Evolutionary conservation across 2,888 invertebrate species (phyloP), one percentile per base, ranked within the genome.

Genomic region (Sphaerophoria rueppellii): DNA sequence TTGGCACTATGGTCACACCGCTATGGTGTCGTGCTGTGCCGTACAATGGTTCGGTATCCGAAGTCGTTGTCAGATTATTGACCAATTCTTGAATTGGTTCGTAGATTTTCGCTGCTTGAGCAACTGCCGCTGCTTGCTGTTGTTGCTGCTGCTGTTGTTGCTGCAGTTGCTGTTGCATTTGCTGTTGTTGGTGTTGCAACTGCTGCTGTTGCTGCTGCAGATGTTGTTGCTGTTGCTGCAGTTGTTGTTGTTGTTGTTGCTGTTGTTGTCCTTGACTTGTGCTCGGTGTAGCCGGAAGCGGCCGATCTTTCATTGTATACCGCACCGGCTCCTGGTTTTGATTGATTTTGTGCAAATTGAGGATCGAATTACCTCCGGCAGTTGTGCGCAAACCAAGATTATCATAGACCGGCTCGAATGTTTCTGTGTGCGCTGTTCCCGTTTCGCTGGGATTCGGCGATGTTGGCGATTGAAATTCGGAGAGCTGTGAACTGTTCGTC

Each of bases 381-480:
- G 97, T 96, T 16, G 97, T 97, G 69, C 97, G 93, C 16, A 95
- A 92, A 0, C 97, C 97, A 60, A 97, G 92, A 90, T 97, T 97
- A 89, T 97, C 97, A 90, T 97, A 97, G 34, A 97, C 94, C 0
- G 97, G 97, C 50, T 91, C 90, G 52, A 81, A 72, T 4, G 85
- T 73, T 88, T 94, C 94, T 90, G 90, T 90, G 5, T 88, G 88
- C 4, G 90, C 90, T 0, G 90, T 91, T 88, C 87, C 94, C 92
- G 91, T 89, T 86, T 91, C 90, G 75, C 91, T 91, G 71, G 90
- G 90, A 87, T 89, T 90, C 14, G 91, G 90, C 48, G 92, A 91
- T n/a, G 92, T 89, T 86, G 92, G 89, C 69, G 89, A 89, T 75
- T 90, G 90, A 60, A 90, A 90, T 52, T 91, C 91, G 85, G 93